These are phyloP conservation scores for Procambarus clarkii DNA, from an alignment of 1,140 invertebrate species.

Conservation along the genomic window DNA sequence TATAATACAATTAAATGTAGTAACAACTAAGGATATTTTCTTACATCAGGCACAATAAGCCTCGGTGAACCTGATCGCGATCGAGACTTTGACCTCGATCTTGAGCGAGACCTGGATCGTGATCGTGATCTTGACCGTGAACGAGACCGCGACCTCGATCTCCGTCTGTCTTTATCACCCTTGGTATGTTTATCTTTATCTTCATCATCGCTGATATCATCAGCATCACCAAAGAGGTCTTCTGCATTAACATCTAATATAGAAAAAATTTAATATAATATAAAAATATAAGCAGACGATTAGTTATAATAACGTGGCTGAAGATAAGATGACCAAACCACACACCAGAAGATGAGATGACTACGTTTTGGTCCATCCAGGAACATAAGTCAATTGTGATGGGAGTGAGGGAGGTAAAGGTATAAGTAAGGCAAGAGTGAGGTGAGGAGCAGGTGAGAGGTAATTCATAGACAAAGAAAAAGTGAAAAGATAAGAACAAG, in stretches of 20 bases:
- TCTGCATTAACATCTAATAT: slow-evolving; percentile 78
- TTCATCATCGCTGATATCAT: slow-evolving; percentile 86
- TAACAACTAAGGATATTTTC: neutral
- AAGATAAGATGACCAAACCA: too few relatives aligned
- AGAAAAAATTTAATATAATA: neutral
- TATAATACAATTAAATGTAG: too few relatives aligned
- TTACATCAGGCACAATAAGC: slow-evolving; percentile 34
- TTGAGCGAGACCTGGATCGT: slow-evolving; percentile 22
- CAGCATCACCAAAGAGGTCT: slow-evolving; percentile 94
- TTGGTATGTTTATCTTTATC: slow-evolving; percentile 43
- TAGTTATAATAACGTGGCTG: too few relatives aligned
- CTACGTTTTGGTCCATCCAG: too few relatives aligned
- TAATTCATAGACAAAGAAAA: too few relatives aligned
- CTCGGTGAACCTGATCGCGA: slow-evolving; percentile 26
- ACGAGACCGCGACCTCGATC: slow-evolving; percentile 19
- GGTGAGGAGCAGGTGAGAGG: too few relatives aligned
- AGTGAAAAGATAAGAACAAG: too few relatives aligned
- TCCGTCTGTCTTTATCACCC: neutral
- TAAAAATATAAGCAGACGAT: too few relatives aligned
- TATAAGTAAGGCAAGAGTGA: too few relatives aligned
- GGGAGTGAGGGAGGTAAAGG: too few relatives aligned
- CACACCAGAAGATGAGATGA: too few relatives aligned
- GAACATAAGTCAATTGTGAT: too few relatives aligned
- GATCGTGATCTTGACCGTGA: slow-evolving; percentile 42
- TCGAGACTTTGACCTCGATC: slow-evolving; percentile 35